A percentile compares a stretch with the other conserved stretches of the same genome.
Evolutionary conservation across 2,797 vertebrate species (phyloP).

Genomic region (Gymnothorax reevesii): DNA sequence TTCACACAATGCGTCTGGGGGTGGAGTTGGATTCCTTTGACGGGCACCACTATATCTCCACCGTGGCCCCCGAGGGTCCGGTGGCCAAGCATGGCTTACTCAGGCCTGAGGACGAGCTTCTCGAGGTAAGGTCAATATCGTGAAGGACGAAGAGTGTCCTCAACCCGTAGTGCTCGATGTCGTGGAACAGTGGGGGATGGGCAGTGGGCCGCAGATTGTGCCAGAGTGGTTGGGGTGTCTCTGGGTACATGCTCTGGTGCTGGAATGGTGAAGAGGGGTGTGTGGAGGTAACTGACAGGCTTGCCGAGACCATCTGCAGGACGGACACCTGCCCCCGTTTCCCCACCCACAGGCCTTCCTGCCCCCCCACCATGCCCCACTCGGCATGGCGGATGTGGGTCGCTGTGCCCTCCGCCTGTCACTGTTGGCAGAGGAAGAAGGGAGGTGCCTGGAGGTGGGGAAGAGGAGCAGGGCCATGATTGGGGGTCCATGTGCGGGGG

Average conservation of each 20-base stretch:
- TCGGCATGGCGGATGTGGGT: conserved; percentile 38
- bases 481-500: neutral
- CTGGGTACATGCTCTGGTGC: conserved; percentile 47
- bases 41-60: conserved; percentile 94
- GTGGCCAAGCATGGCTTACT: conserved; percentile 79
- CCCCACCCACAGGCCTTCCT: conserved; percentile 48
- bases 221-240: conserved; percentile 34
- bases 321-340: conserved; percentile 37
- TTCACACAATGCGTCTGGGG: conserved; percentile 90
- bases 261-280: conserved; percentile 43
- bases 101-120: conserved; percentile 88
- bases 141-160: neutral
- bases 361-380: conserved; percentile 37
- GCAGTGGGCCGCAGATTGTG: conserved; percentile 38
- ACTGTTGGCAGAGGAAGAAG: conserved; percentile 46
- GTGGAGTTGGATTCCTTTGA: conserved; percentile 93
- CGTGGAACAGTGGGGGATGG: conserved; percentile 32
- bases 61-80: conserved; percentile 83
- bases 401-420: conserved; percentile 50
- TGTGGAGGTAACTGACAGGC: conserved; percentile 42
- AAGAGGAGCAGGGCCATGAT: neutral
- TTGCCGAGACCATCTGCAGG: conserved; percentile 53
- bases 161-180: neutral
- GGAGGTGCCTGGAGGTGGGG: conserved; percentile 23
- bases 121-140: conserved; percentile 78